Percentiles rank a stretch among this genome's conserved stretches.
Evolutionary conservation across 2,113 vertebrate species (phyloP).

Genomic region (Poecile atricapillus): DNA sequence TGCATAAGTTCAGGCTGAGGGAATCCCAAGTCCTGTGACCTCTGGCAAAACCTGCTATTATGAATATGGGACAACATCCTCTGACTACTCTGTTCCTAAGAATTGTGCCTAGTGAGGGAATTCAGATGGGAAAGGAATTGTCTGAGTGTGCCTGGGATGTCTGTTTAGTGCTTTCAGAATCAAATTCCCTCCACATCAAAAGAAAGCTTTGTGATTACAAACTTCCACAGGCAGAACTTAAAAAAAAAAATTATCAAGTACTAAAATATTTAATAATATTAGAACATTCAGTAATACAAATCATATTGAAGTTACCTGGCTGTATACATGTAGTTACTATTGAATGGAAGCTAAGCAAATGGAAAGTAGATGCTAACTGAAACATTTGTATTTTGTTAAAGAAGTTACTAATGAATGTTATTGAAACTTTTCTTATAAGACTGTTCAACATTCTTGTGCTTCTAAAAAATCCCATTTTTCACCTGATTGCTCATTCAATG

Average conservation of each 20-base stretch:
- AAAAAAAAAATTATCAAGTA: background rate
- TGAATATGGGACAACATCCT: background rate
- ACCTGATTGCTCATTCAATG: background rate
- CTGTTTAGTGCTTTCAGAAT: background rate
- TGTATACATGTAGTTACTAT: background rate
- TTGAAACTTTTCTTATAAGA: background rate
- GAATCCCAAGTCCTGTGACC: background rate
- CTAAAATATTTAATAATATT: background rate
- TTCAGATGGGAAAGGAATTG: background rate
- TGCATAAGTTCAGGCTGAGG: background rate
- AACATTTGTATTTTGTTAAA: background rate
- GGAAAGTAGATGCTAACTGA: background rate
- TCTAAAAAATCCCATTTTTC: background rate
- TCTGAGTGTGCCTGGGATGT: background rate
- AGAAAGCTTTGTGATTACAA: background rate
- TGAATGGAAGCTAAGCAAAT: background rate
- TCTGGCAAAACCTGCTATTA: background rate
- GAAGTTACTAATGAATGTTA: background rate
- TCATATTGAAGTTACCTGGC: background rate
- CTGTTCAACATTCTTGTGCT: background rate
- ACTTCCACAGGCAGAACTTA: background rate
- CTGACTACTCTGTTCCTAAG: background rate
- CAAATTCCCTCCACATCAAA: background rate
- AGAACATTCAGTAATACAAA: background rate
- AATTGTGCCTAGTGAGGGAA: background rate